Evolutionary conservation across 2,888 invertebrate species (phyloP), one percentile per base, ranked within the genome.

Genomic region (Listrodromus nycthemerus): DNA sequence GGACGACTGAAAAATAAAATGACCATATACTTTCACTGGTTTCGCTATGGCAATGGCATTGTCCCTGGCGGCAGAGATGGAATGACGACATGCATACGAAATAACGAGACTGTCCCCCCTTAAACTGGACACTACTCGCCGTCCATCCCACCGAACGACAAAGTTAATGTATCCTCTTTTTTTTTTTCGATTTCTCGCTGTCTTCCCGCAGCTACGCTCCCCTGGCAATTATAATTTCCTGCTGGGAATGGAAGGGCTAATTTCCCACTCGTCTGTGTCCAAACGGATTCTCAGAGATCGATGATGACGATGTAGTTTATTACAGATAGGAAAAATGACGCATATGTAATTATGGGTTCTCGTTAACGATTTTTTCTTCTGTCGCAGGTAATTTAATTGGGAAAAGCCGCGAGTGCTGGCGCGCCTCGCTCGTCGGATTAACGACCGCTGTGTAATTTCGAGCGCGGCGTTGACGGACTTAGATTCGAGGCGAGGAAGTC

Each of bases 21-120:
- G 91, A 90, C 90, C 91, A 90, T 85, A 67, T 90, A 92, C 92
- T 93, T 92, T 93, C 92, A 92, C 93, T 92, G 91, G 41, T 89
- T 91, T 92, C 91, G 82, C 89, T 91, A 91, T 92, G 92, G 92
- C 92, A 93, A 93, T 92, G 92, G 92, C 91, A 93, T 93, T 93
- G 92, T 91, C 92, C 91, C 91, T 91, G 91, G 88, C 86, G 84
- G 85, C 86, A 84, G 87, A 84, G 77, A 83, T 84, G 84, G 84
- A 85, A 89, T 91, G 89, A 89, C 89, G 89, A 87, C 89, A 87
- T 85, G 91, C 89, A 90, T 89, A 87, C 88, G 79, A 85, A 91
- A 89, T 89, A 88, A 85, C 87, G 66, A 82, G 78, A 66, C 70
- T 67, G 79, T 66, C 58, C 65, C 74, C 74, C 24, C 58, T 80